Evolutionary conservation across 2,113 vertebrate species (phyloP).

Genomic region (Stegostoma tigrinum): DNA sequence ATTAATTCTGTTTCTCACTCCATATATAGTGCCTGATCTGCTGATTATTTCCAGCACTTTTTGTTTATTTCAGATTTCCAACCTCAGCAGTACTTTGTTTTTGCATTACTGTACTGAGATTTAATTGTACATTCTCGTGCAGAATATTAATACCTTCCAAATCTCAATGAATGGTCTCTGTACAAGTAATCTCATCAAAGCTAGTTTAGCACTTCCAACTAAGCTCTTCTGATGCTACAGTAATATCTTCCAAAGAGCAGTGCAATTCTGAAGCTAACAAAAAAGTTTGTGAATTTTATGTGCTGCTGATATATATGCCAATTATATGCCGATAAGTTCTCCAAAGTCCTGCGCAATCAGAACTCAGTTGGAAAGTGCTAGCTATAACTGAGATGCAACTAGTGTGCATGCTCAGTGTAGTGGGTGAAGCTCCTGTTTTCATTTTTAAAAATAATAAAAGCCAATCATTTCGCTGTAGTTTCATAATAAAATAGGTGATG

Average conservation of each 20-base stretch:
- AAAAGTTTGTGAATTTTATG: background rate
- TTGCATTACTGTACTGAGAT: background rate
- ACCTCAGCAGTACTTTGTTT: background rate
- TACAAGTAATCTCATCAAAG: background rate
- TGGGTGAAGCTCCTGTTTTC: background rate
- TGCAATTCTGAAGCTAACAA: background rate
- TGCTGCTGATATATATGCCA: too few species aligned
- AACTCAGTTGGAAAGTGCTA: background rate
- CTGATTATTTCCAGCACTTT: background rate
- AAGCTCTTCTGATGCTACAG: background rate
- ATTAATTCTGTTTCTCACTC: background rate
- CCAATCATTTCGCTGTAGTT: background rate
- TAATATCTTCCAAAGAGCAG: background rate
- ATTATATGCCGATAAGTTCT: background rate
- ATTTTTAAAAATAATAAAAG: background rate
- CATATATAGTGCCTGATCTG: background rate
- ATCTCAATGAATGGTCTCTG: background rate
- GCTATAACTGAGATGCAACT: background rate
- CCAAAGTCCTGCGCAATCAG: background rate
- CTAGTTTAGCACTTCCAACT: background rate
- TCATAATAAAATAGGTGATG: background rate
- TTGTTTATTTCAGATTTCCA: background rate
- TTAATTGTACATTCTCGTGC: background rate
- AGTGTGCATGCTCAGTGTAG: background rate
- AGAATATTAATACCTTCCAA: slow-evolving; percentile 3